A percentile compares a stretch with the other conserved stretches of the same genome.
Conservation (phyloP, 2,888 invertebrate genomes). For the Calephelis perditalis region DNA sequence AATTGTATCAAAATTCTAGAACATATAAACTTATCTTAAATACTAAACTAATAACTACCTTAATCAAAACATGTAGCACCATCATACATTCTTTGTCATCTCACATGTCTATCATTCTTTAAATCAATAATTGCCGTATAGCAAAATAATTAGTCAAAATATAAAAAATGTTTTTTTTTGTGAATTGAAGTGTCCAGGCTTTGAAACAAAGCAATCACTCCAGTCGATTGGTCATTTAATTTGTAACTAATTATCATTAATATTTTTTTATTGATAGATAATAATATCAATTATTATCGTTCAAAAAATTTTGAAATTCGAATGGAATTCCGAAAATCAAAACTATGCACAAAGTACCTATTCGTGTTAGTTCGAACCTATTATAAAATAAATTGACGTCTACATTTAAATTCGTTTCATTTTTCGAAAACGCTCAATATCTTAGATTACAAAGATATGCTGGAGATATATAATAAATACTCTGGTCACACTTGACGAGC, state of each 20-base stretch:
- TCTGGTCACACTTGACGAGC: constrained; percentile 4
- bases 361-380: constrained; percentile 1
- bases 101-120: constrained; percentile 1
- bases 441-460: constrained; percentile 37
- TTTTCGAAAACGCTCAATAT: constrained; percentile 19
- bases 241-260: neutral
- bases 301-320: neutral
- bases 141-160: neutral
- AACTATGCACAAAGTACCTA: neutral
- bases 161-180: neutral
- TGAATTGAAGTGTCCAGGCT: neutral
- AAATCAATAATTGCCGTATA: neutral
- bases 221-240: neutral
- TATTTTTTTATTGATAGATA: too few species aligned
- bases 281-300: neutral
- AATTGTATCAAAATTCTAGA: neutral
- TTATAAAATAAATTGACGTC: constrained; percentile 18
- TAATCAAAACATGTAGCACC: constrained; percentile 37
- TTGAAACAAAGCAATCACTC: too few species aligned
- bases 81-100: constrained; percentile 32
- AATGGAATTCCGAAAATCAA: too few species aligned
- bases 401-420: constrained; percentile 25
- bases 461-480: constrained; percentile 26
- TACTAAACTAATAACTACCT: constrained; percentile 29
- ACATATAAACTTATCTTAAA: constrained; percentile 11